phyloP scores from a whole-genome alignment of 2,888 invertebrate genomes.

The Anagyrus pseudococci region DNA sequence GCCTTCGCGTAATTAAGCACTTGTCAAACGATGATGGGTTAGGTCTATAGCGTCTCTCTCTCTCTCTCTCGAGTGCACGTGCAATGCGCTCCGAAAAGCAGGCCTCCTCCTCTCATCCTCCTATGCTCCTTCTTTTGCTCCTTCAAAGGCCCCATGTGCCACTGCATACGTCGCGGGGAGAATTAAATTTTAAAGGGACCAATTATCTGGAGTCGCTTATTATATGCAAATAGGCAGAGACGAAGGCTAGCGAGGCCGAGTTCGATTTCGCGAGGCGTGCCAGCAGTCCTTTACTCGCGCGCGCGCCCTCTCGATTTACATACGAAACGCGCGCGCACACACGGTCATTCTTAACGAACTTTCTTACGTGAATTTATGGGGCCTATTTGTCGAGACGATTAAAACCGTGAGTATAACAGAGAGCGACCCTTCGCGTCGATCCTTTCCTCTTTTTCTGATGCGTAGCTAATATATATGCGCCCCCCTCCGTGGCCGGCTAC shows the following conservation, averaged over 20 bases:
- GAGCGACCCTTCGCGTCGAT: neutral
- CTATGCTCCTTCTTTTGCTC: too few species aligned
- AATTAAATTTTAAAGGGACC: conserved; percentile 37
- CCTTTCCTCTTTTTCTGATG: too few species aligned
- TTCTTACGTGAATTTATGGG: conserved; percentile 34
- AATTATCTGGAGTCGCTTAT: conserved; percentile 36
- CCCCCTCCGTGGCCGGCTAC: neutral
- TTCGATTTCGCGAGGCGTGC: conserved; percentile 21
- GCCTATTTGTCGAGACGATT: conserved; percentile 24
- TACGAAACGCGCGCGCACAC: neutral
- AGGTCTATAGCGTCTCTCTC: conserved; percentile 4
- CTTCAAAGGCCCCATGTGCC: too few species aligned
- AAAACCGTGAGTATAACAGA: too few species aligned
- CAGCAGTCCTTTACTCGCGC: conserved; percentile 21
- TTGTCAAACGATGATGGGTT: conserved; percentile 37
- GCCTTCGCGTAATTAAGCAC: conserved; percentile 32
- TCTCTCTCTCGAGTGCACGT: too few species aligned
- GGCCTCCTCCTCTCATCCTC: too few species aligned
- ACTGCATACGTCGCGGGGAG: conserved; percentile 20
- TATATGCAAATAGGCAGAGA: conserved; percentile 34
- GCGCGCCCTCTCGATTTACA: conserved; percentile 13
- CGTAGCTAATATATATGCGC: neutral
- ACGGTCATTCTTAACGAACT: conserved; percentile 21
- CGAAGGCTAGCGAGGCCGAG: too few species aligned
- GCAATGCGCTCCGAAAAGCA: too few species aligned